Evolutionary conservation across 2,113 vertebrate genomes (phyloP), one percentile per base, ranked within the genome.

Genomic region (Columbina picui): DNA sequence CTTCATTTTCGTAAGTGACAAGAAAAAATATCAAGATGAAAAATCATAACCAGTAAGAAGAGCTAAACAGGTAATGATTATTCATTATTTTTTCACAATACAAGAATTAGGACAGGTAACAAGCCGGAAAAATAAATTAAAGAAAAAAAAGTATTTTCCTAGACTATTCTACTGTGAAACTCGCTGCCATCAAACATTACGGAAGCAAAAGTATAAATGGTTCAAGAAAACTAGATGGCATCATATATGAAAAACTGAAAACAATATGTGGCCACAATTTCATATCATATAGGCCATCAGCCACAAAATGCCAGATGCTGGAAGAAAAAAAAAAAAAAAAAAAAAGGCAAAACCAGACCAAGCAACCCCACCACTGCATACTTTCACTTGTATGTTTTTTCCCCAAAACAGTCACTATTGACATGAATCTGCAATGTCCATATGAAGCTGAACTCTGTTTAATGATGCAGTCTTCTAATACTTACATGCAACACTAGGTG

Each of bases 401-500:
- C 38, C 25, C 49, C 5, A 1, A 22, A 50, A 2, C 1, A 29
- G 1, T 36, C 14, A 12, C 21, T 70, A 3, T 2, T 59, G 30
- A 38, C 53, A 87, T 27, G 21, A n/a, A 49, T 18, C 29, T 60
- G 14, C 5, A 27, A 53, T 2, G 7, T 30, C 9, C 12, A 6
- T 15, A 27, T 10, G 30, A 19, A 85, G 34, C 12, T 47, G 30
- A 89, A 59, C 39, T 43, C 27, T 4, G 26, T 47, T 73, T 56
- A 53, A 29, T 32, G 47, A 49, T 38, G 36, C 21, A 23, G 27
- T 30, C 11, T 27, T 49, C n/a, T 21, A 45, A 60, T 61, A 25
- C 81, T 78, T 43, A 53, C 14, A 38, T 77, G 55, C n/a, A 94
- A 80, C 92, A 59, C 85, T 84, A 95, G 92, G 60, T 80, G 90